A percentile compares a stretch with the other conserved stretches of the same genome.
Conservation (phyloP, 92 coral and sea anemone species). For the Actinostola sp. region DNA sequence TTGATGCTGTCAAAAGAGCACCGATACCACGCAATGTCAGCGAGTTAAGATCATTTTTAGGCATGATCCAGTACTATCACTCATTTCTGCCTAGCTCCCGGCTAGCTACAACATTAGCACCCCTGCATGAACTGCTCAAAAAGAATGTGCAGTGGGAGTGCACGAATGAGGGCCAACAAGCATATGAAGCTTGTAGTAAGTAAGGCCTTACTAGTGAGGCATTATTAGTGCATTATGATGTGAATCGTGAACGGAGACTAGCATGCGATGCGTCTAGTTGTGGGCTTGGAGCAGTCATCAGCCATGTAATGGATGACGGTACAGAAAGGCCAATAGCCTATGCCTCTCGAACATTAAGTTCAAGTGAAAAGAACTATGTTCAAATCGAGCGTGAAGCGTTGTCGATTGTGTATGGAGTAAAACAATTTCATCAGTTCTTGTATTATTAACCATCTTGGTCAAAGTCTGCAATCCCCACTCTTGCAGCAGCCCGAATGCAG, state of each 20-base stretch:
- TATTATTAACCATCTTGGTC: no score
- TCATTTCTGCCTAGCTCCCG: conserved; percentile 53
- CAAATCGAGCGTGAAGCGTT: conserved; percentile 50
- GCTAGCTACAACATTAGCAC: conserved; percentile 56
- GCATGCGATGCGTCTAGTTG: conserved; percentile 59
- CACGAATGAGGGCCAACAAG: conserved; percentile 33
- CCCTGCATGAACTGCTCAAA: conserved; percentile 48
- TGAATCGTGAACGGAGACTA: conserved; percentile 27
- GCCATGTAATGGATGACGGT: conserved; percentile 55
- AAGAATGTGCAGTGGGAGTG: conserved; percentile 36
- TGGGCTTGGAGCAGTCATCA: conserved; percentile 46
- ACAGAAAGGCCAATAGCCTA: conserved; percentile 59
- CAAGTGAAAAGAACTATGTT: conserved; percentile 43
- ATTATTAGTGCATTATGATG: conserved; percentile 46
- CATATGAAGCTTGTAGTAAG: conserved; percentile 41
- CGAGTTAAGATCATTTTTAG: conserved; percentile 61
- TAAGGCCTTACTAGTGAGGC: conserved; percentile 42
- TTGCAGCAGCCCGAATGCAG: no score
- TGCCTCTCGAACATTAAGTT: conserved; percentile 48
- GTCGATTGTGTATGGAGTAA: no score
- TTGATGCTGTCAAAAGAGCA: conserved; percentile 54
- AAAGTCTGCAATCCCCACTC: no score
- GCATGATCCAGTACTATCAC: conserved; percentile 58
- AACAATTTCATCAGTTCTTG: no score
- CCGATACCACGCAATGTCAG: conserved; percentile 56